Evolutionary conservation across 2,797 vertebrate genomes (phyloP).

Genomic region (Chrosomus eos): DNA sequence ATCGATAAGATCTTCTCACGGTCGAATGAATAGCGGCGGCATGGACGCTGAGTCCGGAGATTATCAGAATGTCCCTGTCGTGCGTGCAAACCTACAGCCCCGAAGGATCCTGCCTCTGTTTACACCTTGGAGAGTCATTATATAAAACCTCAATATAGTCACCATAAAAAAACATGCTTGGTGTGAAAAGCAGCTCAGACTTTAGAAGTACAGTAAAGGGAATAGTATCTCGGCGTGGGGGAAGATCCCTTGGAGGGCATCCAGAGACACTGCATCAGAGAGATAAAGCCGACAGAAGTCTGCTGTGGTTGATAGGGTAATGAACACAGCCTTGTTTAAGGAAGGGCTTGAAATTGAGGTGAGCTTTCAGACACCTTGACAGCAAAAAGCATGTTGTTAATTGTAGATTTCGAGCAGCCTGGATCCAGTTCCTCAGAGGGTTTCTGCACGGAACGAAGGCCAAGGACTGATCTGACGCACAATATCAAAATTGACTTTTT

Average conservation of each 20-base stretch:
- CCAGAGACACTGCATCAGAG: constrained; percentile 52
- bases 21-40: constrained; percentile 1
- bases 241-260: constrained; percentile 54
- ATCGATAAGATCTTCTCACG: constrained; percentile 50
- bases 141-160: constrained; percentile 42
- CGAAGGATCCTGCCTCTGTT: constrained; percentile 15
- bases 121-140: constrained; percentile 20
- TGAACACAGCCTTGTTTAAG: constrained; percentile 43
- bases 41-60: constrained; percentile 23
- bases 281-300: constrained; percentile 57
- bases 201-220: constrained; percentile 34
- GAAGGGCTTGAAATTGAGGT: constrained; percentile 56
- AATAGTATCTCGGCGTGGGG: constrained; percentile 15
- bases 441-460: background rate
- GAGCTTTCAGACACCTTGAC: constrained; percentile 51
- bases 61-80: constrained; percentile 31
- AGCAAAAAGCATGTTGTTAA: constrained; percentile 41
- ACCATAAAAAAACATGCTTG: constrained; percentile 16
- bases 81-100: constrained; percentile 24
- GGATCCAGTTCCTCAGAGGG: constrained; percentile 10
- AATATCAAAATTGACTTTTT: background rate
- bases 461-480: background rate
- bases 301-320: constrained; percentile 57
- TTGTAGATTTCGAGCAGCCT: constrained; percentile 22
- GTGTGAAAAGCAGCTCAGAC: constrained; percentile 7